Base-by-base conservation (phyloP, 2,888 invertebrate species). In the Acleris sparsana region DNA sequence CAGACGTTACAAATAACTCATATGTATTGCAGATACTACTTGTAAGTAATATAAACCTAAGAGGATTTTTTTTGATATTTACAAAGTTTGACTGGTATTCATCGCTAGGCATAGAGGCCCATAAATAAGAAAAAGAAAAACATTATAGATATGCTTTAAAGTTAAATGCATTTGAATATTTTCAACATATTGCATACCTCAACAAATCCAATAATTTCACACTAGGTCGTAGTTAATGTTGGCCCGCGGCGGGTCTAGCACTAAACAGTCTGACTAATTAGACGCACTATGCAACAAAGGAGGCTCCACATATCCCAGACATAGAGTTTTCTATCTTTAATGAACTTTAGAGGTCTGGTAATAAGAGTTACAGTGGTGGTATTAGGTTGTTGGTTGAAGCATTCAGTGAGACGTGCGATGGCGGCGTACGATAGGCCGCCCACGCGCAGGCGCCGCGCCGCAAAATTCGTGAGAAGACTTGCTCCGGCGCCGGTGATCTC, bases 251-350 rank as follows among this genome's bases (percentile, higher is more conserved):
- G 77, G 80, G 83, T 82, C 82, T 80, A 82, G 83, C 79, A 84
- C 89, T 91, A 90, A 92, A 87, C 88, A 88, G 89, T 79, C 88
- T 89, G 90, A 91, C 92, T 92, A 92, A 92, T 92, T 91, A 92
- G 92, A 87, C 83, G 88, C 86, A 87, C 89, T 87, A 86, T 81
- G 84, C 87, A 89, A 91, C 89, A 89, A 90, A 89, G 85, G 80
- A 80, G 82, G 78, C 83, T 46, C 39, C 44, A 44, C 44, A 51
- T 20, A 55, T 39, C 20, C 56, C 20, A 48, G 11, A 52, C 17
- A 39, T 25, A 16, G 4, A 7, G 46, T 16, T 25, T 17, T 16
- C 49, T 29, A 4, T 18, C 67, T 53, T 78, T 76, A 74, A 75
- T 83, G 69, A 72, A 74, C 82, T 79, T 77, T 86, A 83, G 71